Evolutionary conservation across 2,113 vertebrate genomes (phyloP), one percentile per base, ranked within the genome.

Genomic region (Propithecus coquereli): DNA sequence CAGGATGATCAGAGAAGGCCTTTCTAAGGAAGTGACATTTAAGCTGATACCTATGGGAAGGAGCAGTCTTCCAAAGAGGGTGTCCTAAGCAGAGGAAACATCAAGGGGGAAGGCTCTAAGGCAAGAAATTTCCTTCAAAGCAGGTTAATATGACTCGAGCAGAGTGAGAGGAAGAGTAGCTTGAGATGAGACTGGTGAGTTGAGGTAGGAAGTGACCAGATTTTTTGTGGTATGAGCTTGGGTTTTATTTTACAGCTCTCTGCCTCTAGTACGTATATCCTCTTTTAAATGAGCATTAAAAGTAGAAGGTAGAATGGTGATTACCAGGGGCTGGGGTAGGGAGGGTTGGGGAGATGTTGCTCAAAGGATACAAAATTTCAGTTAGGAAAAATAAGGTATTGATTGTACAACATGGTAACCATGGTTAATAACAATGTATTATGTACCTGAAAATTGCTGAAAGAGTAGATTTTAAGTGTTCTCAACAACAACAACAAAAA

Each of bases 231-330:
- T 50, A 66, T 37, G 70, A 86, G 43, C 73, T 93, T 71, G 30
- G 12, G 43, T 93, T 96, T 96, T 91, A 52, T 88, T 97, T 90
- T 91, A 65, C 92, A 93, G 32, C 14, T 25, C 12, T 47, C 14
- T 96, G 71, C 50, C 32, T 96, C 45, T 94, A 59, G 5, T 90
- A 90, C 54, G 57, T 47, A 43, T 30, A 40, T 25, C 13, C 27
- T 85, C 34, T 73, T 87, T 91, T 73, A 90, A 93, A 70, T 47
- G 63, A 91, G 23, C 65, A 70, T 59, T 16, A 20, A 5, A 34
- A 57, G 45, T 74, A 61, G 77, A 80, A 80, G 12, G 20, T 54
- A 80, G 43, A 74, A 74, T 80, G 34, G 34, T 80, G 50, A 80
- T 23, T n/a, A 80, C 50, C 43, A 37, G 77, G 20, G 22, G 30